A percentile compares a stretch with the other conserved stretches of the same genome.
phyloP scores from a whole-genome alignment of 1,140 invertebrate species.

The Centruroides sculpturatus region DNA sequence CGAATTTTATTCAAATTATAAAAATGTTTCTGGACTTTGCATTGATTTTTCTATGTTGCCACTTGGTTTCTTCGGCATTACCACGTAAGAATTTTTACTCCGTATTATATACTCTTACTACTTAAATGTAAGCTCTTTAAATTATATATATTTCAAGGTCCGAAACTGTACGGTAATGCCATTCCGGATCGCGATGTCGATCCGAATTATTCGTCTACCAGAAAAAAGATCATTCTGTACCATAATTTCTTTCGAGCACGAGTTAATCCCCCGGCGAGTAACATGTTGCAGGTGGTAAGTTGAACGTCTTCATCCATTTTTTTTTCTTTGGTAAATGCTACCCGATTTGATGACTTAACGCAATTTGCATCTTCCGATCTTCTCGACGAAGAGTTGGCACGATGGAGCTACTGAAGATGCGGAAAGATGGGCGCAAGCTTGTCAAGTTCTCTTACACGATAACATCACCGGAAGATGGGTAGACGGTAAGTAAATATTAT shows the following conservation, averaged over 20 bases:
- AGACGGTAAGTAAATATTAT: slow-evolving; percentile 23
- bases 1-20: too few species aligned
- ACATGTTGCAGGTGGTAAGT: slow-evolving; percentile 65
- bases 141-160: too few species aligned
- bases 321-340: not conserved
- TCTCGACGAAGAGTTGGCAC: slow-evolving; percentile 48
- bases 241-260: slow-evolving; percentile 61
- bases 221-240: slow-evolving; percentile 50
- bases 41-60: too few species aligned
- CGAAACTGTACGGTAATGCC: not conserved
- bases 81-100: too few species aligned
- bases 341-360: not conserved
- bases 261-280: slow-evolving; percentile 54
- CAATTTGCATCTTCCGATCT: not conserved
- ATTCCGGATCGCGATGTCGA: slow-evolving; percentile 14
- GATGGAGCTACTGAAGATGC: slow-evolving; percentile 47
- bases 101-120: too few species aligned
- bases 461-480: slow-evolving; percentile 45
- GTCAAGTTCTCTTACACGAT: slow-evolving; percentile 52
- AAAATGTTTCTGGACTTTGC: too few species aligned
- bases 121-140: too few species aligned
- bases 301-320: not conserved
- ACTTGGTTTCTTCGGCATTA: too few species aligned
- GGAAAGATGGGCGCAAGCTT: slow-evolving; percentile 55
- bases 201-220: slow-evolving; percentile 9